These are phyloP conservation scores for Hippopotamus amphibius DNA, from an alignment of 2,113 vertebrate genomes.

Conservation along the genomic window DNA sequence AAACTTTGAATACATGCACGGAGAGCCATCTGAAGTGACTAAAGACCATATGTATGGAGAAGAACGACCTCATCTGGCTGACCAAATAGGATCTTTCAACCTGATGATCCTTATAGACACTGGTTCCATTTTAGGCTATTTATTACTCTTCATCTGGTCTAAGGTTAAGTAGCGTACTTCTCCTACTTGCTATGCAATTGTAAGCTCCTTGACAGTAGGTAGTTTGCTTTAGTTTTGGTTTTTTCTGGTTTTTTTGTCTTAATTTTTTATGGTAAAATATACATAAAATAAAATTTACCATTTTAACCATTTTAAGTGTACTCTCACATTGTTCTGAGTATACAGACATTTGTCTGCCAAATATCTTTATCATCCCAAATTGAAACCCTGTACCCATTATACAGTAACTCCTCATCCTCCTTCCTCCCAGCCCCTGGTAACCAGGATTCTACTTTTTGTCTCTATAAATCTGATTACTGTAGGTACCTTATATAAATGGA, in stretches of 20 bases:
- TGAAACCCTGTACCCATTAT: neutral
- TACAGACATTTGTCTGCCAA: neutral
- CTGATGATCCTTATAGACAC: neutral
- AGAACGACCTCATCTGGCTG: neutral
- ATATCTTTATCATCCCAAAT: neutral
- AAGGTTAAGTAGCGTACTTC: neutral
- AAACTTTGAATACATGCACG: neutral
- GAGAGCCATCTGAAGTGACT: neutral
- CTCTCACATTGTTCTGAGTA: accelerated
- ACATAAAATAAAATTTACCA: neutral
- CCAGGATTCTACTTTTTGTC: neutral
- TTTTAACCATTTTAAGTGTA: neutral
- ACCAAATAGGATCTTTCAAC: neutral
- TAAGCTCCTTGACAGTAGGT: neutral
- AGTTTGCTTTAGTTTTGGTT: neutral
- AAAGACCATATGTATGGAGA: neutral
- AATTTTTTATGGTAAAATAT: neutral
- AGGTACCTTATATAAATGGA: neutral
- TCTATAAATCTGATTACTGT: neutral
- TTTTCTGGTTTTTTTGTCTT: neutral
- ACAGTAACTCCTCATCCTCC: neutral
- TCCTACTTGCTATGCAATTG: neutral
- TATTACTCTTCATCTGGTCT: neutral
- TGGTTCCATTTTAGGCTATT: neutral
- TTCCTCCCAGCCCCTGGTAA: neutral